These are phyloP conservation scores for Alligator mississippiensis DNA, from an alignment of 2,113 vertebrate genomes.

Conservation along the genomic window DNA sequence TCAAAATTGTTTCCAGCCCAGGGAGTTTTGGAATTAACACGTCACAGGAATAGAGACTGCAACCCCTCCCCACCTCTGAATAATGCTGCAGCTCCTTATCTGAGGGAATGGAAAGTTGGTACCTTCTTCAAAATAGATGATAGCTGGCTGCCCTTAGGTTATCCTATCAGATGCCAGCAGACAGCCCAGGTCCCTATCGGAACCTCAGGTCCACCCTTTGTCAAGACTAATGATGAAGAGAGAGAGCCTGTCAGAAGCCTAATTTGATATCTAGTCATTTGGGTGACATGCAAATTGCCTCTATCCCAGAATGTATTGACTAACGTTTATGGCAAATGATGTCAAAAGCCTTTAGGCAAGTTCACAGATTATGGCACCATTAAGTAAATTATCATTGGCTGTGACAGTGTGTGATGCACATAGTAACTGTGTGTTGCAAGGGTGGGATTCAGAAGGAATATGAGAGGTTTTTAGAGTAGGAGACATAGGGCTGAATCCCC, in stretches of 20 bases:
- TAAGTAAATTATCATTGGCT: neutral
- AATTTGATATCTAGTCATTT: conserved; percentile 15
- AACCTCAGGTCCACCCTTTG: conserved; percentile 37
- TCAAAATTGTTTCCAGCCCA: neutral
- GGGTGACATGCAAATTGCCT: neutral
- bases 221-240: conserved; percentile 11
- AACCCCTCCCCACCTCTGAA: neutral
- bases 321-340: neutral
- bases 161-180: neutral
- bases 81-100: neutral
- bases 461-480: neutral
- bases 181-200: neutral
- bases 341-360: conserved; percentile 15
- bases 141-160: neutral
- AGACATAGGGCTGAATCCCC: neutral
- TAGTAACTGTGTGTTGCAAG: neutral
- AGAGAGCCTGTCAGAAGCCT: conserved; percentile 33
- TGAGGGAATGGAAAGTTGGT: neutral
- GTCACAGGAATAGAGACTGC: neutral
- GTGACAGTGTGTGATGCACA: neutral
- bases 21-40: neutral
- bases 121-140: conserved; percentile 1
- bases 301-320: conserved; percentile 25
- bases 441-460: neutral
- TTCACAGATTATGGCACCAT: conserved; percentile 19